A percentile compares a stretch with the other conserved stretches of the same genome.
phyloP scores from a whole-genome alignment of 2,113 vertebrate species.

The Pterocles gutturalis region DNA sequence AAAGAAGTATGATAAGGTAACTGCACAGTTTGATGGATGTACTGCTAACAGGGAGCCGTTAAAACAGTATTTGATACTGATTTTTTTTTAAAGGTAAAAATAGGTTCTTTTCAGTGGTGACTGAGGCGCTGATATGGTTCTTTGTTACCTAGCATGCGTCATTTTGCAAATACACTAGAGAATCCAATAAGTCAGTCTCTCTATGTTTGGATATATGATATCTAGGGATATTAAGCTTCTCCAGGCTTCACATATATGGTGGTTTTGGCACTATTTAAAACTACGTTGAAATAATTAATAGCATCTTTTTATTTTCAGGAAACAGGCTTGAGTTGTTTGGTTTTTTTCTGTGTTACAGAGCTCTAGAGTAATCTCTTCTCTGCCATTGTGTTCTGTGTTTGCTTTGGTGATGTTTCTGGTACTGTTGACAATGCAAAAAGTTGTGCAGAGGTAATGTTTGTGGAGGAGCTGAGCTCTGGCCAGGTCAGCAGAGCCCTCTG shows the following conservation, averaged over 20 bases:
- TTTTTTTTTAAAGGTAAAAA: not conserved
- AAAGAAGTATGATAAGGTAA: not conserved
- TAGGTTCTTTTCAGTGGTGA: not conserved
- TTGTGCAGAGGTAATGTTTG: not conserved
- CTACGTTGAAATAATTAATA: not conserved
- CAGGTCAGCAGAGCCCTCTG: conserved; percentile 57
- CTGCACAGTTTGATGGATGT: not conserved
- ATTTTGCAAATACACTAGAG: not conserved
- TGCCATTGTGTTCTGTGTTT: not conserved
- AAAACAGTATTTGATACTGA: not conserved
- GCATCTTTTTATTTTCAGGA: not conserved
- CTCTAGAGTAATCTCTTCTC: not conserved
- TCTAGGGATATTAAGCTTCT: not conserved
- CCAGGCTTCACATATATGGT: not conserved
- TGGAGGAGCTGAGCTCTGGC: not conserved
- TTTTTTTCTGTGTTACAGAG: not conserved
- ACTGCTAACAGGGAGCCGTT: not conserved
- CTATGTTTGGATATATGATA: not conserved
- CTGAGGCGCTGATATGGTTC: not conserved
- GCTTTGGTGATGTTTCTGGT: conserved; percentile 10
- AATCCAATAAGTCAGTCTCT: not conserved
- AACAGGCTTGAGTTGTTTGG: not conserved
- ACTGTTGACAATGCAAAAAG: not conserved
- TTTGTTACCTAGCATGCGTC: not conserved
- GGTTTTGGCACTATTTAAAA: not conserved